A percentile compares a stretch with the other conserved stretches of the same genome.
Conservation (phyloP, 2,888 invertebrate species). For the Hyposoter dolosus region DNA sequence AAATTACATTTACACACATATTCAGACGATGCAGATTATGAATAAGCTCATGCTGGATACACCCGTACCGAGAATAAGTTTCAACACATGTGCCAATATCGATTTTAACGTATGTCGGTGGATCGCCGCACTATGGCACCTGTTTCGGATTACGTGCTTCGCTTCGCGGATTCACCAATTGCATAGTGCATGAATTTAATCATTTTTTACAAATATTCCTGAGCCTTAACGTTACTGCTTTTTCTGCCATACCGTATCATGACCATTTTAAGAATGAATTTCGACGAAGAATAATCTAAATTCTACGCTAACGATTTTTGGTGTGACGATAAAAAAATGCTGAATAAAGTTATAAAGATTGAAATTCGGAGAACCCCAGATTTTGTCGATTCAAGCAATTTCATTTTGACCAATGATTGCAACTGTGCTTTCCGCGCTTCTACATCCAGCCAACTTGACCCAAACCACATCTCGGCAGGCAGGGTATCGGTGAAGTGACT, state of each 20-base stretch:
- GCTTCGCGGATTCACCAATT: conserved; percentile 49
- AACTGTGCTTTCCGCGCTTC: too few relatives aligned
- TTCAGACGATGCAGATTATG: conserved; percentile 26
- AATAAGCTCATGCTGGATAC: conserved; percentile 50
- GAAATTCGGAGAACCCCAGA: neutral
- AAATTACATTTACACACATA: conserved; percentile 2
- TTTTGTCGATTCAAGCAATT: too few relatives aligned
- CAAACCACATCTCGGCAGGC: too few relatives aligned
- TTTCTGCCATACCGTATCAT: neutral
- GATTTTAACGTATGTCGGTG: conserved; percentile 51
- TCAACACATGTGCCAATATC: conserved; percentile 64
- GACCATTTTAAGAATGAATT: neutral
- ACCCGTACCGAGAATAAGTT: conserved; percentile 54
- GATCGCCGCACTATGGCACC: conserved; percentile 47
- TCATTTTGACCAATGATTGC: too few relatives aligned
- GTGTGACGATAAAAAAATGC: neutral
- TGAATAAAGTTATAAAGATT: neutral
- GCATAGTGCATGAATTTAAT: conserved; percentile 16
- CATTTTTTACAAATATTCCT: neutral
- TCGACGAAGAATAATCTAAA: neutral
- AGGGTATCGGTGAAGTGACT: too few relatives aligned
- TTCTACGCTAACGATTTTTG: neutral
- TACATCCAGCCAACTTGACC: too few relatives aligned
- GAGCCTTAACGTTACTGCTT: neutral
- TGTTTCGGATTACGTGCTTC: conserved; percentile 63